Conservation (phyloP, 1,140 invertebrate species). For the Cydia fagiglandana region DNA sequence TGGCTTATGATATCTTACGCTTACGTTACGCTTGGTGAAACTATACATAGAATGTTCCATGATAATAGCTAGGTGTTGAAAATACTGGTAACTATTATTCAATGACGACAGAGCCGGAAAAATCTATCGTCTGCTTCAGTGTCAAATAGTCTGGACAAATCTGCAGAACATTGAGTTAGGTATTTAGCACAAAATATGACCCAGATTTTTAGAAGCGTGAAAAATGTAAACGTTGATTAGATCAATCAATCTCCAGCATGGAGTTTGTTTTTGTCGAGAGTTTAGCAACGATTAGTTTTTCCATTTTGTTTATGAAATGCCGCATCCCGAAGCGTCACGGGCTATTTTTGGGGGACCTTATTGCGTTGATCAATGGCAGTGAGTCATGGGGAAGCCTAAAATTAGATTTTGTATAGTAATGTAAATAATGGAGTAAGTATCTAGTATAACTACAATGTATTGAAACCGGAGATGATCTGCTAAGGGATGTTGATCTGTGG, state of each 20-base stretch:
- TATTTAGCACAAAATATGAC: conserved; percentile 9
- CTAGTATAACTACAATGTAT: too few relatives aligned
- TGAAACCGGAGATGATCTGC: too few relatives aligned
- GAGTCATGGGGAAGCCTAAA: conserved; percentile 50
- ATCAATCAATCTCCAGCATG: conserved; percentile 24
- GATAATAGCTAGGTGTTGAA: background rate
- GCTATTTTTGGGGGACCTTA: conserved; percentile 48
- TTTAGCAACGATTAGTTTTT: conserved; percentile 20
- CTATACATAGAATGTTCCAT: background rate
- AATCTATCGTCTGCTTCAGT: background rate
- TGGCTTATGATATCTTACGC: background rate
- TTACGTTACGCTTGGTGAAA: background rate
- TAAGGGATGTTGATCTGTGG: too few relatives aligned
- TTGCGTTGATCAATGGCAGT: conserved; percentile 53
- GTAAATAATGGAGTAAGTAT: background rate
- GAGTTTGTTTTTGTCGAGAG: conserved; percentile 17
- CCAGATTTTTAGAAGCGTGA: background rate
- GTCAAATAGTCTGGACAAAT: background rate
- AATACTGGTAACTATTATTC: background rate
- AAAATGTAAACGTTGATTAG: conserved; percentile 12
- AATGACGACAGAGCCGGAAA: background rate
- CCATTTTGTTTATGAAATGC: conserved; percentile 41
- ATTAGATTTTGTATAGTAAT: conserved; percentile 43
- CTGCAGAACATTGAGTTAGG: background rate
- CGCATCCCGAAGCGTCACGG: conserved; percentile 33